Evolutionary conservation across 1,140 invertebrate genomes (phyloP), one percentile per base, ranked within the genome.

Genomic region (Papilio glaucus): DNA sequence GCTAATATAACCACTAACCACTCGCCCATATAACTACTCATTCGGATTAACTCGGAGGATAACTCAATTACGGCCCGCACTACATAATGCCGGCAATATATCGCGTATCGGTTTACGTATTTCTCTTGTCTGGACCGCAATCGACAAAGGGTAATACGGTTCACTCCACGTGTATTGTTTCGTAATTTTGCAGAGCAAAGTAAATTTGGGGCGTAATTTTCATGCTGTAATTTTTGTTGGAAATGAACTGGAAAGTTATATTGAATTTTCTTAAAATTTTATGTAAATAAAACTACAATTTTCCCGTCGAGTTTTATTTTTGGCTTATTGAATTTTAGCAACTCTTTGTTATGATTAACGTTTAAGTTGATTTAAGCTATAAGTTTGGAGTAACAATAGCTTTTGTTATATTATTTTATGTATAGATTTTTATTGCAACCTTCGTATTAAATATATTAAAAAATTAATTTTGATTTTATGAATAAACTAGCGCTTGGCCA

Each of bases 51-150:
- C 67, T 69, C 65, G 21, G 15, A 26, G 42, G 67, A 69, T 69
- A 69, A 69, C 67, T 69, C 67, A 69, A 69, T 69, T 69, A 69
- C 41, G 67, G 13, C n/a, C 67, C 67, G 67, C 67, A 69, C 67
- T 69, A 69, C 41, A 69, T 69, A 69, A 69, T 69, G 67, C 67
- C 26, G 42, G 33, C 67, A 42, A 69, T 69, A 69, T 49, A 69
- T 69, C 41, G 67, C 26, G 67, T 69, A 69, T 69, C 67, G 67
- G 67, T 69, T 69, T 49, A 49, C 67, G 67, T 49, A 69, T 69
- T 69, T 69, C 67, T 69, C 67, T 69, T 69, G 67, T 69, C 67
- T 69, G 67, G 67, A 69, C 67, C 67, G 67, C 67, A 69, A 69
- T 69, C 67, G 67, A 69, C 67, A 69, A 69, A 69, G 67, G 67